phyloP scores from a whole-genome alignment of 2,888 invertebrate species.

The Argyresthia goedartella region DNA sequence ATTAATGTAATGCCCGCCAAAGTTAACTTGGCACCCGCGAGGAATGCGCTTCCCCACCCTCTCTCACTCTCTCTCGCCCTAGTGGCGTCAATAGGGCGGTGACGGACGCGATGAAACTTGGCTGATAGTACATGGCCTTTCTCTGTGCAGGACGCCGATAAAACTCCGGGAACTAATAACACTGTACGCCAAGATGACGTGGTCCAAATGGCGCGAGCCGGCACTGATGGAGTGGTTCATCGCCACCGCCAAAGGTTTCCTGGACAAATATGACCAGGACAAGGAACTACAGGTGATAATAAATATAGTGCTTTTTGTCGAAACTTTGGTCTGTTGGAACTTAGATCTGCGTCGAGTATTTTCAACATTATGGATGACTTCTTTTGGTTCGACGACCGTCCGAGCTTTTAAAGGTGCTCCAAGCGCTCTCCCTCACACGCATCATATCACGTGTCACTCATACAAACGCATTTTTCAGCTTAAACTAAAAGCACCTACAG shows the following conservation, averaged over 20 bases:
- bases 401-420: no score
- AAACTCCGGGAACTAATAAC: constrained; percentile 17
- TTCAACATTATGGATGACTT: neutral
- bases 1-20: no score
- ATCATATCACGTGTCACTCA: no score
- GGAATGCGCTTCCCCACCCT: no score
- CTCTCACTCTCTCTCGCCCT: no score
- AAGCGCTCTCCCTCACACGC: no score
- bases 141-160: neutral
- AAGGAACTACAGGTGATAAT: neutral
- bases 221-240: constrained; percentile 29
- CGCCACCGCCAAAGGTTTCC: constrained; percentile 18
- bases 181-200: constrained; percentile 27
- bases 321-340: no score
- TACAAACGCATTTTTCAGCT: no score
- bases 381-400: neutral
- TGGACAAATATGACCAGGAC: constrained; percentile 13
- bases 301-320: neutral
- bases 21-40: no score
- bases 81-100: no score
- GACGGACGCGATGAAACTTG: no score
- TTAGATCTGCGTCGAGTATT: neutral
- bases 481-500: no score
- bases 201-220: constrained; percentile 31
- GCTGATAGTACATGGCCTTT: neutral